These are phyloP conservation scores for Phylloscopus trochilus DNA, from an alignment of 2,113 vertebrate genomes.

Conservation along the genomic window DNA sequence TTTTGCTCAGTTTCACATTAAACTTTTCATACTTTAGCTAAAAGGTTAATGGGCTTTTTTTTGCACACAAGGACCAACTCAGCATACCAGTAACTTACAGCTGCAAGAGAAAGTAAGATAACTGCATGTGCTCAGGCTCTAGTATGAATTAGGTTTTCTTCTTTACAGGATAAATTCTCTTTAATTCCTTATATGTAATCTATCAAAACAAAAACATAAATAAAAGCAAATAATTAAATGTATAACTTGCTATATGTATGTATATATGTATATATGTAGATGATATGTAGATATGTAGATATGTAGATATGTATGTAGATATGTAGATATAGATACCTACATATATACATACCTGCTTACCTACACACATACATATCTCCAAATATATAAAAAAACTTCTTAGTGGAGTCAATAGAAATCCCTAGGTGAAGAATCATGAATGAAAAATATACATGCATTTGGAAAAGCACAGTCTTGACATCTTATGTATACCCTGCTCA, in stretches of 20 bases:
- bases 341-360: no score
- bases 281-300: accelerated
- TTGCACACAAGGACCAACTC: not conserved
- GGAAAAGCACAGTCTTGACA: not conserved
- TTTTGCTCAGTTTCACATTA: not conserved
- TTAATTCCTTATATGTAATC: not conserved
- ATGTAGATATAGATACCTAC: no score
- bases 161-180: not conserved
- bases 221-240: not conserved
- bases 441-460: not conserved
- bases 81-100: not conserved
- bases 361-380: not conserved
- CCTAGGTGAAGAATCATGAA: not conserved
- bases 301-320: accelerated
- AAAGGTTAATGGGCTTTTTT: not conserved
- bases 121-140: not conserved
- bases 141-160: not conserved
- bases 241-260: not conserved
- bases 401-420: not conserved
- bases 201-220: not conserved
- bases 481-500: not conserved
- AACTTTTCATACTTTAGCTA: not conserved
- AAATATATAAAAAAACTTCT: not conserved
- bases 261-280: accelerated
- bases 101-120: not conserved